Percentiles rank a stretch among this genome's conserved stretches.
phyloP scores from a whole-genome alignment of 2,113 vertebrate species.

The Scomber scombrus region DNA sequence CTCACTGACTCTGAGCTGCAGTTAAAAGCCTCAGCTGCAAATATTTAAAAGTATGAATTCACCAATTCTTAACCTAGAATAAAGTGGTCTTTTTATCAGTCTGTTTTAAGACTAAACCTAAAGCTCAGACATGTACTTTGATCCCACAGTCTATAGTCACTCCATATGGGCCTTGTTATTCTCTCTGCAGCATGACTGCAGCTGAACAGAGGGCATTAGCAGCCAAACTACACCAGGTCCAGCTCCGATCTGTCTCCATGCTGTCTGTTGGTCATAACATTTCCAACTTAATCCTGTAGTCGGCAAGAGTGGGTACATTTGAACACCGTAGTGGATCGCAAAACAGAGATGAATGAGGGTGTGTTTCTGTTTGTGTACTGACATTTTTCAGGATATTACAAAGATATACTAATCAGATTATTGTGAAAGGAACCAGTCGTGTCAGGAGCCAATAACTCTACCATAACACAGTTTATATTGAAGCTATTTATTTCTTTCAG shows the following conservation, averaged over 20 bases:
- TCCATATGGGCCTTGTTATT: slow-evolving; percentile 6
- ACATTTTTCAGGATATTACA: not conserved
- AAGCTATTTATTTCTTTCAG: not conserved
- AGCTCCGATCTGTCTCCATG: not conserved
- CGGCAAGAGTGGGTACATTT: not conserved
- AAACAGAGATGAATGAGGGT: no score
- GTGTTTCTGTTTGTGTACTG: not conserved
- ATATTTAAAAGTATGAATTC: slow-evolving; percentile 11
- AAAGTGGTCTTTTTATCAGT: slow-evolving; percentile 16
- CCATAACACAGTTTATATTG: not conserved
- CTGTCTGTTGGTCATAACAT: slow-evolving; percentile 13
- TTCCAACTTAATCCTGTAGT: slow-evolving; percentile 4
- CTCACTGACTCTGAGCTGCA: not conserved
- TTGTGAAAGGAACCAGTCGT: not conserved
- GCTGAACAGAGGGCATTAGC: slow-evolving; percentile 7
- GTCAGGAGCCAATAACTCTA: not conserved
- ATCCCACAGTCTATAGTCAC: slow-evolving; percentile 15
- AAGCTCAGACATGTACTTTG: slow-evolving; percentile 60
- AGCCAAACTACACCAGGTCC: slow-evolving; percentile 22
- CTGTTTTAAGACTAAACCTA: slow-evolving; percentile 3
- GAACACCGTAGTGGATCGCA: not conserved
- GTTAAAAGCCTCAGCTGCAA: slow-evolving; percentile 5
- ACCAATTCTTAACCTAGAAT: slow-evolving; percentile 16
- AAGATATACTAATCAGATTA: not conserved
- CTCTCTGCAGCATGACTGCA: slow-evolving; percentile 21